Evolutionary conservation across 2,888 invertebrate genomes (phyloP).

Genomic region (Muschampia plurimacula): DNA sequence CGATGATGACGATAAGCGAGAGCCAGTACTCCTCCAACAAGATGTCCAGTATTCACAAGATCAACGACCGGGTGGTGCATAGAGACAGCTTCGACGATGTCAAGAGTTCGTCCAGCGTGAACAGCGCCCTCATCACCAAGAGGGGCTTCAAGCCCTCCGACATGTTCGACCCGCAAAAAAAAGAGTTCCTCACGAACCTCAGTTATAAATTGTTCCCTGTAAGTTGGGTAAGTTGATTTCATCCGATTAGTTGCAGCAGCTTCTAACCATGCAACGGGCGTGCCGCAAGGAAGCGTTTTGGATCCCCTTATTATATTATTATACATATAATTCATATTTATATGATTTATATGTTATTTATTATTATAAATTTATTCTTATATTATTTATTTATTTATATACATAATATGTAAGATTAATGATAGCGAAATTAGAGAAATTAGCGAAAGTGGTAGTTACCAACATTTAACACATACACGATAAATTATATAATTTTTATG

Average conservation of each 20-base stretch:
- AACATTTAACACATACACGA: too few relatives aligned
- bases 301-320: conserved; percentile 46
- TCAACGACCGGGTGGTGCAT: conserved; percentile 80
- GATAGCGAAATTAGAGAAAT: too few relatives aligned
- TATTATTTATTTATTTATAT: too few relatives aligned
- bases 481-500: too few relatives aligned
- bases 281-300: conserved; percentile 59
- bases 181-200: conserved; percentile 91
- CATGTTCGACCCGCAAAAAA: conserved; percentile 92
- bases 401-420: neutral
- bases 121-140: conserved; percentile 88
- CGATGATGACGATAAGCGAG: conserved; percentile 84
- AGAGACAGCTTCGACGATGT: conserved; percentile 79
- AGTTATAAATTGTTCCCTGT: conserved; percentile 93
- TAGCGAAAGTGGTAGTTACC: too few relatives aligned
- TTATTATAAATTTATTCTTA: conserved; percentile 36
- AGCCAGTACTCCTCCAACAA: conserved; percentile 82
- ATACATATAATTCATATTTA: conserved; percentile 48
- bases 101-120: conserved; percentile 79
- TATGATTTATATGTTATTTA: conserved; percentile 36
- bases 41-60: conserved; percentile 79
- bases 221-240: conserved; percentile 89
- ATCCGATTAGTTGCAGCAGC: conserved; percentile 56
- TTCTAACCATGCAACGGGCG: conserved; percentile 63
- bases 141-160: conserved; percentile 95